Evolutionary conservation across 2,797 vertebrate species (phyloP).

Genomic region (Microctenopoma lineatum): DNA sequence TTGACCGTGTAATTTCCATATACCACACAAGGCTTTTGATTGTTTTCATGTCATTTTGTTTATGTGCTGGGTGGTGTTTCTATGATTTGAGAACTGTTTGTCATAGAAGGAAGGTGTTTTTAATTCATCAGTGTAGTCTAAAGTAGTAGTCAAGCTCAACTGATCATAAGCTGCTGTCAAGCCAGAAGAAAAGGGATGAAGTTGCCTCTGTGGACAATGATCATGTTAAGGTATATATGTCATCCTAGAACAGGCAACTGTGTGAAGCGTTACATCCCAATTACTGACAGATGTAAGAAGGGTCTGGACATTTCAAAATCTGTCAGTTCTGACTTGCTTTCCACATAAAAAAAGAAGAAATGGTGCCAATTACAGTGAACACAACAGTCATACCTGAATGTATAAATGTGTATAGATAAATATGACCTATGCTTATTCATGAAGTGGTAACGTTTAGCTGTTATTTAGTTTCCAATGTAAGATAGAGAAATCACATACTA

Average conservation of each 20-base stretch:
- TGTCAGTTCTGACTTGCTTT: constrained; percentile 60
- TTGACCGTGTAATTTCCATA: constrained; percentile 61
- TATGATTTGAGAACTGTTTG: constrained; percentile 51
- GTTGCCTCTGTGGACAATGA: constrained; percentile 64
- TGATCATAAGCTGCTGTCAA: constrained; percentile 82
- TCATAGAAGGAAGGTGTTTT: constrained; percentile 44
- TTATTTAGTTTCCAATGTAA: constrained; percentile 81
- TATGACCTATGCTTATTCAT: constrained; percentile 83
- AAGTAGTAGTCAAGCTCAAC: constrained; percentile 71
- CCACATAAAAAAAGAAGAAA: constrained; percentile 52
- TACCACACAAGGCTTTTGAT: constrained; percentile 60
- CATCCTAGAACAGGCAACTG: constrained; percentile 56
- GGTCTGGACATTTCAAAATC: constrained; percentile 61
- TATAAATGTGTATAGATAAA: constrained; percentile 86
- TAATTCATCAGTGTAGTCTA: constrained; percentile 49
- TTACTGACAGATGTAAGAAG: constrained; percentile 65
- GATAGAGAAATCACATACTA: constrained; percentile 75
- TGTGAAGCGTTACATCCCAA: constrained; percentile 56
- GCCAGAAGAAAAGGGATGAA: constrained; percentile 70
- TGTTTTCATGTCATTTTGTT: constrained; percentile 57
- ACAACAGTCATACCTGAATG: constrained; percentile 81
- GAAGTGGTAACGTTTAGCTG: constrained; percentile 84
- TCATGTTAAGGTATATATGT: constrained; percentile 37
- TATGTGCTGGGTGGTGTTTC: constrained; percentile 55
- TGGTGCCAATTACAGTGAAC: constrained; percentile 78